Conservation (phyloP, 2,888 invertebrate genomes). For the Neuroscelio doddi region DNA sequence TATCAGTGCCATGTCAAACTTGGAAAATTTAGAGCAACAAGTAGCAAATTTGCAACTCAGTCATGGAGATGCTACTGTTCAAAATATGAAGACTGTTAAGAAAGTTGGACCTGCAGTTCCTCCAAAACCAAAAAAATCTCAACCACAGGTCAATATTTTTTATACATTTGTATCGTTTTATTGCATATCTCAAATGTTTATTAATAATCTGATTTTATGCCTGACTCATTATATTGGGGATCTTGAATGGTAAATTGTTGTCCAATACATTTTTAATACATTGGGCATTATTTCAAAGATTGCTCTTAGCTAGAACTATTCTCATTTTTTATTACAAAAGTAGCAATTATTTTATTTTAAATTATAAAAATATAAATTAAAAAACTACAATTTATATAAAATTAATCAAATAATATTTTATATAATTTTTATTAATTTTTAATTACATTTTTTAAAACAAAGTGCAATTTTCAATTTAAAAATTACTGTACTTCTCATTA, state of each 20-base stretch:
- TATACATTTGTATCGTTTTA: background rate
- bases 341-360: too few relatives aligned
- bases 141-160: conserved; percentile 74
- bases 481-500: too few relatives aligned
- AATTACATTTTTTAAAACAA: too few relatives aligned
- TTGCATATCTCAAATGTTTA: too few relatives aligned
- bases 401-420: too few relatives aligned
- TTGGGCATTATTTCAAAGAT: too few relatives aligned
- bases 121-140: conserved; percentile 81
- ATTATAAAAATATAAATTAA: too few relatives aligned
- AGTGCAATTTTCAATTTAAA: too few relatives aligned
- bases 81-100: conserved; percentile 68
- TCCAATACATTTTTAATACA: background rate
- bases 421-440: too few relatives aligned
- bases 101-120: conserved; percentile 87
- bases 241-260: conserved; percentile 21
- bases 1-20: conserved; percentile 66
- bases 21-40: conserved; percentile 82
- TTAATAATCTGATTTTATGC: conserved; percentile 5
- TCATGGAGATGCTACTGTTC: conserved; percentile 71
- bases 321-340: too few relatives aligned
- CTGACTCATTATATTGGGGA: conserved; percentile 14
- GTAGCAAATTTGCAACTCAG: conserved; percentile 80
- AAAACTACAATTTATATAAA: too few relatives aligned
- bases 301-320: too few relatives aligned